phyloP scores from a whole-genome alignment of 64 coral and sea anemone species.

The Actinia equina region DNA sequence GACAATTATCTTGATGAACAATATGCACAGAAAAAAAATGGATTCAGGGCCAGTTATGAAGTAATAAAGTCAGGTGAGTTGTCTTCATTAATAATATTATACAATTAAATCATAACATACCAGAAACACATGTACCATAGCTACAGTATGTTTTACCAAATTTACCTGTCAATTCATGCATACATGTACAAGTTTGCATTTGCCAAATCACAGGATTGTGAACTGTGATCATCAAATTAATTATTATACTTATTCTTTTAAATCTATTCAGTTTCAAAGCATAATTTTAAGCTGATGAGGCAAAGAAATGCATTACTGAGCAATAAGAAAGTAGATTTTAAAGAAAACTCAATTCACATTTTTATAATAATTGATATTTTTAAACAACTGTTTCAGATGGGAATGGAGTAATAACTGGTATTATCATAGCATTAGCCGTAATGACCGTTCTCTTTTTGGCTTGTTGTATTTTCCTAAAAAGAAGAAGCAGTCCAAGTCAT shows the following conservation, averaged over 20 bases:
- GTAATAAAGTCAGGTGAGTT: neutral
- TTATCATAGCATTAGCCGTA: neutral
- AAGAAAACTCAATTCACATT: neutral
- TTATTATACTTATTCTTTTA: too few relatives aligned
- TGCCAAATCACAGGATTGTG: too few relatives aligned
- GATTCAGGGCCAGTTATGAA: neutral
- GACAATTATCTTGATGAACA: neutral
- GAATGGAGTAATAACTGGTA: neutral
- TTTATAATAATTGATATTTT: neutral
- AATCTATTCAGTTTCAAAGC: too few relatives aligned
- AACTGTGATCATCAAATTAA: too few relatives aligned
- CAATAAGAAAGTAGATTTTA: too few relatives aligned
- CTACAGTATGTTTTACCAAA: too few relatives aligned
- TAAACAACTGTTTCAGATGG: neutral
- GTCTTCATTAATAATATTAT: neutral
- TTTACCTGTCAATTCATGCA: too few relatives aligned
- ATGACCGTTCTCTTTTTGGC: neutral
- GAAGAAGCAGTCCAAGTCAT: neutral
- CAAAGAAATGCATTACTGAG: too few relatives aligned
- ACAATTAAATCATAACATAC: neutral
- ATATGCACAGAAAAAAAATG: neutral
- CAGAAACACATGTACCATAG: too few relatives aligned
- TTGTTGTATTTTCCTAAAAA: neutral
- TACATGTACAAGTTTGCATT: too few relatives aligned
- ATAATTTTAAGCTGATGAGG: too few relatives aligned